Conservation (phyloP, 2,888 invertebrate species). For the Chrysolina haemoptera region DNA sequence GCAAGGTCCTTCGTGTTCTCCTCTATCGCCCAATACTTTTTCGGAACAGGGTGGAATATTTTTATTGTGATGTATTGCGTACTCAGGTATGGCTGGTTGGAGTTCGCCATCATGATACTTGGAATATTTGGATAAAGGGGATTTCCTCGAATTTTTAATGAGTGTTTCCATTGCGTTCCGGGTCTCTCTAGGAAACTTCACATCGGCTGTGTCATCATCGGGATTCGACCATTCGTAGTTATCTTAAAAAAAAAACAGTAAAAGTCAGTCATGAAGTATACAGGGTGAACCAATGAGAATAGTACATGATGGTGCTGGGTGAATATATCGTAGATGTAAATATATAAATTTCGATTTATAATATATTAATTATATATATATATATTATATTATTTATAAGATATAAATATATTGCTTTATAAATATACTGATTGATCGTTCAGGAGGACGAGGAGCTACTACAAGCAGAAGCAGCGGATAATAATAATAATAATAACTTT, state of each 20-base stretch:
- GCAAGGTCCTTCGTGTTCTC: conserved; percentile 31
- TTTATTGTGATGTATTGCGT: conserved; percentile 3
- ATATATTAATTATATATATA: too few species aligned
- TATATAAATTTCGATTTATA: too few species aligned
- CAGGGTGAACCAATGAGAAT: too few species aligned
- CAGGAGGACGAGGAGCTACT: too few species aligned
- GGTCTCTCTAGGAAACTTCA: conserved; percentile 47
- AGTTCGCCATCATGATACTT: conserved; percentile 34
- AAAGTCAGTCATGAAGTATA: neutral
- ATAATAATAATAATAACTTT: too few species aligned
- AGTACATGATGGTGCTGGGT: too few species aligned
- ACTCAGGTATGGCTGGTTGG: conserved; percentile 44
- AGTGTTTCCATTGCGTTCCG: conserved; percentile 44
- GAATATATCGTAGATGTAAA: too few species aligned
- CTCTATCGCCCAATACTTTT: conserved; percentile 30
- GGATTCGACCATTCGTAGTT: conserved; percentile 46
- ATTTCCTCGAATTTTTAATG: conserved; percentile 33
- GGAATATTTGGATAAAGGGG: conserved; percentile 42
- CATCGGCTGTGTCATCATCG: conserved; percentile 14
- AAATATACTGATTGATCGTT: too few species aligned
- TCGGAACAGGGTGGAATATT: conserved; percentile 21
- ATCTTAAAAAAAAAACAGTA: conserved; percentile 26
- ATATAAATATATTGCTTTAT: too few species aligned
- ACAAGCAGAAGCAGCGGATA: too few species aligned
- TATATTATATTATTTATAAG: too few species aligned